These are phyloP conservation scores for Aptenodytes patagonicus DNA, from an alignment of 2,113 vertebrate genomes.

Conservation along the genomic window DNA sequence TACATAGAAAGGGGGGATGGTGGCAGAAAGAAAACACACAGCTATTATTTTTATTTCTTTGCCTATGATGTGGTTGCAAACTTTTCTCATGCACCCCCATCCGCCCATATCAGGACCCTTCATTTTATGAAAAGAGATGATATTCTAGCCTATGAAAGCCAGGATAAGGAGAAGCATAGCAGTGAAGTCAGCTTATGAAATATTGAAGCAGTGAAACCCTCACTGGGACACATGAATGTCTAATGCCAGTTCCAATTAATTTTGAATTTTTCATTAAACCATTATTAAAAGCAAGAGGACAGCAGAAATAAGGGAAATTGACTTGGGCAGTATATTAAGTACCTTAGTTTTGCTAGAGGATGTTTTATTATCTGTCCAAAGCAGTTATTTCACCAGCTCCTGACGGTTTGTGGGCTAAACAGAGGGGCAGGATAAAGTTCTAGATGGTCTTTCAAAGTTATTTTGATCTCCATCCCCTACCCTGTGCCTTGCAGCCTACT, in stretches of 20 bases:
- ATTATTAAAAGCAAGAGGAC: conserved; percentile 66
- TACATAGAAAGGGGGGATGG: not conserved
- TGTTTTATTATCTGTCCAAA: conserved; percentile 52
- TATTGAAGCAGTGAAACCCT: conserved; percentile 36
- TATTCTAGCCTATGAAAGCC: not conserved
- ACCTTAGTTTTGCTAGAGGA: conserved; percentile 50
- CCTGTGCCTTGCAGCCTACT: not conserved
- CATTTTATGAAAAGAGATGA: not conserved
- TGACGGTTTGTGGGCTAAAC: not conserved
- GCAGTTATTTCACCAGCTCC: conserved; percentile 39
- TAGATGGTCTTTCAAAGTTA: not conserved
- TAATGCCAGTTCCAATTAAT: conserved; percentile 68
- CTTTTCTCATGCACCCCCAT: not conserved
- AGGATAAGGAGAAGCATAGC: not conserved
- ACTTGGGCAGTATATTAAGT: conserved; percentile 56
- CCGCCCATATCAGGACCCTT: not conserved
- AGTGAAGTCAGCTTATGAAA: conserved; percentile 24
- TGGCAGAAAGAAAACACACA: not conserved
- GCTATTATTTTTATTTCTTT: not conserved
- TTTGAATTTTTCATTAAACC: conserved; percentile 69
- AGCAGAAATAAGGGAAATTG: conserved; percentile 44
- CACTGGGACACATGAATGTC: not conserved
- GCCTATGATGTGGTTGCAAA: not conserved
- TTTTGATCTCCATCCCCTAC: not conserved
- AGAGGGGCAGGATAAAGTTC: not conserved